A percentile compares a stretch with the other conserved stretches of the same genome.
These are phyloP conservation scores for Hipposideros larvatus DNA, from an alignment of 2,797 vertebrate species.

Conservation along the genomic window DNA sequence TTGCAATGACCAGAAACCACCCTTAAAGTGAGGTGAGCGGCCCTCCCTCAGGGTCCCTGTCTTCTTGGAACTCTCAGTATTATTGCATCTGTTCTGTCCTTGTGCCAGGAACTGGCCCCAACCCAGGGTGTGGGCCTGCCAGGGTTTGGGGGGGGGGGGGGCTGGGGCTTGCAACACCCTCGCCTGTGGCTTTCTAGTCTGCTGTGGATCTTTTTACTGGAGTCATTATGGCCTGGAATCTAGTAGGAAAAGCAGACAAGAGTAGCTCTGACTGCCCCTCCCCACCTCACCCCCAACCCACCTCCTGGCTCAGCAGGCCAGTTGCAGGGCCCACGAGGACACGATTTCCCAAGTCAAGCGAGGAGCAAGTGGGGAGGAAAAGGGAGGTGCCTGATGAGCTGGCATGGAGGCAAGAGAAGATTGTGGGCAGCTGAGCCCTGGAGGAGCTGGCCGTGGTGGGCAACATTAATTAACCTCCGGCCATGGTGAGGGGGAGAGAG, in stretches of 20 bases:
- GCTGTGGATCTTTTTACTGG: background rate
- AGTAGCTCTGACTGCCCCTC: background rate
- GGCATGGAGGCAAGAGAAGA: background rate
- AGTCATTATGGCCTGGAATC: background rate
- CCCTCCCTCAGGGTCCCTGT: background rate
- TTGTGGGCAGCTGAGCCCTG: background rate
- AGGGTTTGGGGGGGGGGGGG: background rate
- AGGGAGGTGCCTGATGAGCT: background rate
- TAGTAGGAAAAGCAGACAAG: background rate
- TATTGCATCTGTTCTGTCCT: background rate
- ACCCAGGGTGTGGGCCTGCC: background rate
- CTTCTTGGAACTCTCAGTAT: background rate
- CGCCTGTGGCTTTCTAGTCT: background rate
- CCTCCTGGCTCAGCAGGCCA: background rate
- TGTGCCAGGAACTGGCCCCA: background rate
- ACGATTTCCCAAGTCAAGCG: fast-evolving
- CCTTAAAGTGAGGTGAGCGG: background rate
- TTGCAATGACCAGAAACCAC: background rate
- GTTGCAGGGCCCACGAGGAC: background rate
- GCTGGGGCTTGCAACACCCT: background rate
- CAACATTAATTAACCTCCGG: background rate
- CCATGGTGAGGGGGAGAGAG: background rate
- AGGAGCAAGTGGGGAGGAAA: background rate
- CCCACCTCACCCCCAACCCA: fast-evolving
- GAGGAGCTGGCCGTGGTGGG: background rate